Evolutionary conservation across 1,140 invertebrate species (phyloP).

Genomic region (Drosophila ficusphila): DNA sequence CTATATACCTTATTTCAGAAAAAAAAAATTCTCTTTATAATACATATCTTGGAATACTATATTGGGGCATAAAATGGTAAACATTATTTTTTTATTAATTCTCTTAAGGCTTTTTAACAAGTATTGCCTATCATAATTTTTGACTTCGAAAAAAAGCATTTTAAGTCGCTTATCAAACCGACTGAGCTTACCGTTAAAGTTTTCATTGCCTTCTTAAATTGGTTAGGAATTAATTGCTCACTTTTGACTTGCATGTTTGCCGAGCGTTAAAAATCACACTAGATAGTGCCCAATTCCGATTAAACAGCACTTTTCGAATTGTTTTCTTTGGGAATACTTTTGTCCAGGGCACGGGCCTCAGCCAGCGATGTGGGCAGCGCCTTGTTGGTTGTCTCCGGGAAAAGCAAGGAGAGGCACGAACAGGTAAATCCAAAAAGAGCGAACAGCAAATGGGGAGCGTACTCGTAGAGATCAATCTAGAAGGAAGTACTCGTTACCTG

Average conservation of each 20-base stretch:
- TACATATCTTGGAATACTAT: too few species aligned
- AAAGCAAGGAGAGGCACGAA: conserved; percentile 86
- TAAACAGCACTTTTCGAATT: conserved; percentile 40
- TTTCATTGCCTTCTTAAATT: neutral
- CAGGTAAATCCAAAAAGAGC: conserved; percentile 86
- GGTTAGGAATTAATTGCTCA: neutral
- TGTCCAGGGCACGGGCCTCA: conserved; percentile 87
- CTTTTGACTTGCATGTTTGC: conserved; percentile 2
- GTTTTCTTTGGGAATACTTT: conserved; percentile 9
- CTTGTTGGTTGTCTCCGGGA: conserved; percentile 88
- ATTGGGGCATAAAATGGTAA: too few species aligned
- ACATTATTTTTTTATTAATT: too few species aligned
- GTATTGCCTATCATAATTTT: too few species aligned
- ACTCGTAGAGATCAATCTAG: conserved; percentile 85
- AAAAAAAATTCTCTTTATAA: too few species aligned
- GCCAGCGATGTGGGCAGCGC: conserved; percentile 88
- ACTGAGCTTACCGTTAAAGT: neutral
- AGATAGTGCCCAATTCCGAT: conserved; percentile 2
- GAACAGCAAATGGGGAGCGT: conserved; percentile 88
- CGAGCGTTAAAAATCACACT: conserved; percentile 1
- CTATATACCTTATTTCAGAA: too few species aligned
- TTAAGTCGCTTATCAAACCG: too few species aligned
- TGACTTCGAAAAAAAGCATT: too few species aligned
- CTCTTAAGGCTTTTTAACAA: too few species aligned
- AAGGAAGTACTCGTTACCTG: too few species aligned